phyloP scores from a whole-genome alignment of 2,888 invertebrate genomes.

The Xestia xanthographa region DNA sequence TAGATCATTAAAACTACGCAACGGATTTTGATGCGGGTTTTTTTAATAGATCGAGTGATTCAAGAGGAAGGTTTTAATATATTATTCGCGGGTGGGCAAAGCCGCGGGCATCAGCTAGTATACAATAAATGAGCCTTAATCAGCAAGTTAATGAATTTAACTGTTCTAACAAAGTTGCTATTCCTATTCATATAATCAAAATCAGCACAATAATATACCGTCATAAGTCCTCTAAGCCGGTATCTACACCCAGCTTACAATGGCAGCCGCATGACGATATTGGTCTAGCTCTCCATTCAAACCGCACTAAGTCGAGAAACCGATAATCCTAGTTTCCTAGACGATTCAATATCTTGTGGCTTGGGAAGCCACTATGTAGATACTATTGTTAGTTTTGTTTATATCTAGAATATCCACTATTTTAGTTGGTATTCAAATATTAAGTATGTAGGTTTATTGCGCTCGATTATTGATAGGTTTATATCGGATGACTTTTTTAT shows the following conservation, averaged over 20 bases:
- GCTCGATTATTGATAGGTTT: not conserved
- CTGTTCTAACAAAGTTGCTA: not conserved
- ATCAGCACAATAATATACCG: no score
- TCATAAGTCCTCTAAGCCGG: not conserved
- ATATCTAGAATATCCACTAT: not conserved
- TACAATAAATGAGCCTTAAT: no score
- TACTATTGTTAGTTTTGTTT: slow-evolving; percentile 1
- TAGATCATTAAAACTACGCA: no score
- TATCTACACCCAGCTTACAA: slow-evolving; percentile 2
- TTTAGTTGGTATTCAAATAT: not conserved
- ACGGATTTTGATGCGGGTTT: no score
- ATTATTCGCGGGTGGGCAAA: no score
- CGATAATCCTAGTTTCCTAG: slow-evolving; percentile 28
- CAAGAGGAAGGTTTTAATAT: no score
- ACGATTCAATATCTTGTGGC: slow-evolving; percentile 17
- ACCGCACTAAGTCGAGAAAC: slow-evolving; percentile 8
- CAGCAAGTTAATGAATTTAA: no score
- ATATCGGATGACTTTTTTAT: no score
- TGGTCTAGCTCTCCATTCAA: slow-evolving; percentile 34
- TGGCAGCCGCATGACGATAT: slow-evolving; percentile 19
- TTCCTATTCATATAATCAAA: not conserved
- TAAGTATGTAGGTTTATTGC: not conserved
- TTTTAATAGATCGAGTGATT: no score
- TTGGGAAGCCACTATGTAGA: not conserved
- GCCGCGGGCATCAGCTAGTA: no score